Conservation (phyloP, 2,888 invertebrate species). For the Chymomyza fuscimana region DNA sequence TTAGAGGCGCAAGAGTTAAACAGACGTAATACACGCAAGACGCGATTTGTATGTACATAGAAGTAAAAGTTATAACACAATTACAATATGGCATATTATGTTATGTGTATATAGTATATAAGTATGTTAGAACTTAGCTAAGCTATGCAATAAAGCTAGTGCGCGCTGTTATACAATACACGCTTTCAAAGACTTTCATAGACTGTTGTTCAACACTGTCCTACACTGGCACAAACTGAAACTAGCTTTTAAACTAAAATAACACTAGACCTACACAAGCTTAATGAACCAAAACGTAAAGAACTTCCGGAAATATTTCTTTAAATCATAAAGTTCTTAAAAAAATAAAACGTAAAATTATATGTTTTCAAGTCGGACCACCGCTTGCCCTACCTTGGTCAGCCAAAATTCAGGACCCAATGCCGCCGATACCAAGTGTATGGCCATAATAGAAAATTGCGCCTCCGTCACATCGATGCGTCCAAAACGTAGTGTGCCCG, state of each 20-base stretch:
- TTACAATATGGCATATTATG: slow-evolving; percentile 25
- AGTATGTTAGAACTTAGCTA: background rate
- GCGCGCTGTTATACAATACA: background rate
- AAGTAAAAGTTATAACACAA: slow-evolving; percentile 60
- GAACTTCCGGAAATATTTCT: slow-evolving; percentile 12
- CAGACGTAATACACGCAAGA: background rate
- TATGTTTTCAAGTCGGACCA: background rate
- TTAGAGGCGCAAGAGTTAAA: background rate
- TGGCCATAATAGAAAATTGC: slow-evolving; percentile 93
- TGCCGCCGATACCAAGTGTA: slow-evolving; percentile 91
- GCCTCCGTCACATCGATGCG: slow-evolving; percentile 99
- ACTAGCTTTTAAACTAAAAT: slow-evolving; percentile 20
- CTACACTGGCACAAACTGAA: background rate
- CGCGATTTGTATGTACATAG: slow-evolving; percentile 45
- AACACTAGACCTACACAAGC: slow-evolving; percentile 26
- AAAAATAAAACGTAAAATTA: slow-evolving; percentile 33
- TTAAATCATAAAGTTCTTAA: slow-evolving; percentile 31
- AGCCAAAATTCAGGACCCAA: slow-evolving; percentile 95
- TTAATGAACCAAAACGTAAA: slow-evolving; percentile 28
- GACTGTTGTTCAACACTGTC: background rate
- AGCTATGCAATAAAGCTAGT: background rate
- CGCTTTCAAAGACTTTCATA: background rate
- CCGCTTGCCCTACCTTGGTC: slow-evolving; percentile 82
- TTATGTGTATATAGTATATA: slow-evolving; percentile 3
- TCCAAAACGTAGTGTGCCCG: slow-evolving; percentile 94